phyloP scores from a whole-genome alignment of 2,113 vertebrate species.

The Thermophis baileyi region DNA sequence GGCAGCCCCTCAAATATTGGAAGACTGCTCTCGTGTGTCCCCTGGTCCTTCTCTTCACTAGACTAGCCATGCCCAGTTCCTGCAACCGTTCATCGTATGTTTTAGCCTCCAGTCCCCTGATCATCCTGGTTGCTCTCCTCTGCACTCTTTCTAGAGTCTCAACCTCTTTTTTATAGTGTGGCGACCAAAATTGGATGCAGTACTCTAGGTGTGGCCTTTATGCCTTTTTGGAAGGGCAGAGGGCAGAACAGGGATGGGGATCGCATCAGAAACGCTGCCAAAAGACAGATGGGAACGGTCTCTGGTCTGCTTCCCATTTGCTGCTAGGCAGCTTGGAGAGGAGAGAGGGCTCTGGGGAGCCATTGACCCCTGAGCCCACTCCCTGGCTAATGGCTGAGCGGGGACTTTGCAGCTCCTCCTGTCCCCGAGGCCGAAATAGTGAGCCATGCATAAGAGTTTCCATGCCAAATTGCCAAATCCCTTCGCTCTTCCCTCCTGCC shows the following conservation, averaged over 20 bases:
- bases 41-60: too few species aligned
- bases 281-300: not conserved
- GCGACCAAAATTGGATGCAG: too few species aligned
- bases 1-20: too few species aligned
- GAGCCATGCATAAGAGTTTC: not conserved
- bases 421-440: not conserved
- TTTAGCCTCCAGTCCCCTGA: too few species aligned
- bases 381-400: not conserved
- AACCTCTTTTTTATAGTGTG: too few species aligned
- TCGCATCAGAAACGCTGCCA: not conserved
- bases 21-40: too few species aligned
- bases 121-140: too few species aligned
- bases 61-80: too few species aligned
- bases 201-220: too few species aligned
- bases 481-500: not conserved
- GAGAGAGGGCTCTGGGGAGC: not conserved
- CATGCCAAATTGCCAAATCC: not conserved
- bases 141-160: too few species aligned
- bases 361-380: not conserved
- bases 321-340: not conserved
- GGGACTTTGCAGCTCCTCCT: not conserved
- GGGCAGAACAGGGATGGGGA: not conserved
- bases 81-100: too few species aligned
- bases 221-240: not conserved
- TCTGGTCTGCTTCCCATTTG: not conserved